Conservation (phyloP, 2,797 vertebrate species). For the Cyprinella venusta region DNA sequence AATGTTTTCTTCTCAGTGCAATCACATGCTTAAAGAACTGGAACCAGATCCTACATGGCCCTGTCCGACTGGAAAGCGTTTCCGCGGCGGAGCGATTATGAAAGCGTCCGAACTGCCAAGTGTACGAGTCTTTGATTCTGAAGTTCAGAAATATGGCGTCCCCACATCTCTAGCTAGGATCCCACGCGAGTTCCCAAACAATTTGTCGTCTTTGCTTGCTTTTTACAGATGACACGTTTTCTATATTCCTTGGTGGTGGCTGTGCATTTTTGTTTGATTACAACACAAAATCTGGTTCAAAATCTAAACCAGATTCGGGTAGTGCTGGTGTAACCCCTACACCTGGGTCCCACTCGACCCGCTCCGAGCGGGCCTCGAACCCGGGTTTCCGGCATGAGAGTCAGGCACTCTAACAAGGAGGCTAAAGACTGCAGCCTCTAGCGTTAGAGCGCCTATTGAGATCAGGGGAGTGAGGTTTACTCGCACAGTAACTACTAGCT, state of each 20-base stretch:
- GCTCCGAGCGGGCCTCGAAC: too few relatives aligned
- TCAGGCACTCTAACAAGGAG: too few relatives aligned
- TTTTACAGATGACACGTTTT: background rate
- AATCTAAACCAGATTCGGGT: too few relatives aligned
- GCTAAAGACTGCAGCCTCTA: too few relatives aligned
- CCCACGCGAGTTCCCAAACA: background rate
- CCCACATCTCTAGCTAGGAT: background rate
- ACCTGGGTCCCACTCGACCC: too few relatives aligned
- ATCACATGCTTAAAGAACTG: conserved; percentile 29
- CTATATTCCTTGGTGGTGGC: background rate
- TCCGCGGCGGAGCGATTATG: background rate
- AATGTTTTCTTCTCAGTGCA: conserved; percentile 2
- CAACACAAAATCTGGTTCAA: background rate
- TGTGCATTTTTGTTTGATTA: too few relatives aligned
- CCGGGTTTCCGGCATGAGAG: too few relatives aligned
- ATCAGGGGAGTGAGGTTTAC: too few relatives aligned
- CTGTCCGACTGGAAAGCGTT: background rate
- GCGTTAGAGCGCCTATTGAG: too few relatives aligned
- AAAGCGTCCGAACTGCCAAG: background rate
- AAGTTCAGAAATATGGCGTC: conserved; percentile 5
- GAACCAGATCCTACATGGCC: conserved; percentile 16
- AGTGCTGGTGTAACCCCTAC: too few relatives aligned
- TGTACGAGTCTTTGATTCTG: conserved; percentile 3
- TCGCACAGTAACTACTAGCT: too few relatives aligned
- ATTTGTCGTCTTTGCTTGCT: background rate